These are phyloP conservation scores for Ctenosaura bakeri DNA, from an alignment of 2,797 vertebrate species.

Conservation along the genomic window DNA sequence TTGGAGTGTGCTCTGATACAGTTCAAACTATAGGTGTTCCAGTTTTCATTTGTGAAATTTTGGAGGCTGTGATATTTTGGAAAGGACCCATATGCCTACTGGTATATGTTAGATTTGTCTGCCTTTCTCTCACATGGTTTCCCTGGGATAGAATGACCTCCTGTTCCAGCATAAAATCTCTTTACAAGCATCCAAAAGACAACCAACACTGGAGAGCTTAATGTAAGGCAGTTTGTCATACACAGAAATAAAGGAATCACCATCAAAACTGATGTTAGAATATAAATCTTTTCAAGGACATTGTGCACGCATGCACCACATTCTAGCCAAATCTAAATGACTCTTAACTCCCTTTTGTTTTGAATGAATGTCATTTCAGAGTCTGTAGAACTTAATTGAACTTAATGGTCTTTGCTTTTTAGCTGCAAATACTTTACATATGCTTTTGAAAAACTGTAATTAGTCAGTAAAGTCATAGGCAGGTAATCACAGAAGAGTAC, in stretches of 20 bases:
- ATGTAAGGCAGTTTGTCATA: background rate
- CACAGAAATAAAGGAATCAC: background rate
- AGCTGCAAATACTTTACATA: background rate
- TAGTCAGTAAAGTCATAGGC: background rate
- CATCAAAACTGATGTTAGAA: background rate
- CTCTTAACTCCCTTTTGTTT: background rate
- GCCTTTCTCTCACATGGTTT: too few species aligned
- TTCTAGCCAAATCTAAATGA: background rate
- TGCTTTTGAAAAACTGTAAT: slow-evolving; percentile 3
- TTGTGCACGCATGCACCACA: background rate
- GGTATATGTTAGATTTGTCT: background rate
- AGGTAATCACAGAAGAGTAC: slow-evolving; percentile 5
- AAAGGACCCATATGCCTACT: background rate
- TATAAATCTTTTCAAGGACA: background rate
- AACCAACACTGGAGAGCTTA: background rate
- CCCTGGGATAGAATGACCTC: background rate
- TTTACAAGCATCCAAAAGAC: background rate
- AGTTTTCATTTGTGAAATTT: too few species aligned
- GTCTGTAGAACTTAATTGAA: background rate
- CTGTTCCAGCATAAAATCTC: background rate
- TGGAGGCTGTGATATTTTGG: too few species aligned
- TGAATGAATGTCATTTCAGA: background rate
- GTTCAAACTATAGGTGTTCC: too few species aligned
- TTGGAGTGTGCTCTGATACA: too few species aligned
- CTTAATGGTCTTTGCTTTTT: background rate